Base-by-base conservation (phyloP, 2,113 vertebrate species). In the Poeciliopsis occidentalis region DNA sequence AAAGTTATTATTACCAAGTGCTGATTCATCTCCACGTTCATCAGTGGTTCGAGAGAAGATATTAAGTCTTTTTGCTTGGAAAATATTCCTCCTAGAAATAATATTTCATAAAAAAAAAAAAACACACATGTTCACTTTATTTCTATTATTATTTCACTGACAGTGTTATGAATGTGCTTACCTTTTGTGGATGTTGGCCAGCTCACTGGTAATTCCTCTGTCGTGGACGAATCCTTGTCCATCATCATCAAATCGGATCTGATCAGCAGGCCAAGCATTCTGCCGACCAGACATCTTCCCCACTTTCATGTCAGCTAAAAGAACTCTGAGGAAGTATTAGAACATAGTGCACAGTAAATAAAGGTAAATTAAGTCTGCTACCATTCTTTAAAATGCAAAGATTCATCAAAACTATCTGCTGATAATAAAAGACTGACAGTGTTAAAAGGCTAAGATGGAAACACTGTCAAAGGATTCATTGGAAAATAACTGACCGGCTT, bases 221-320 rank as follows among this genome's bases (percentile, higher is more conserved):
- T 39, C 81, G 8, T 24, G 31, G 4, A 22, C 90, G 79, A 75
- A 87, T 60, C 92, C 94, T 63, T 17, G 68, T 2, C 84, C 95
- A 63, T 97, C 95, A 0, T 96, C 96, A 57, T 97, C 96, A 86
- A 94, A 93, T 0, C 69, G 74, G 78, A 97, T 95, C 79, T 92
- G 94, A 90, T 83, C 73, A 0, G 89, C 67, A 2, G 92, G 13
- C 26, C 69, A 71, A 1, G 12, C 19, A 0, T 27, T 75, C 31
- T 77, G 64, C 69, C 89, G 88, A 10, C 30, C 72, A 4, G 84
- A 0, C 0, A 80, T 89, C 62, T 19, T 96, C 62, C 92, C 91
- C 47, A 98, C 80, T 71, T 95, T 95, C 97, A 98, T 98, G 85
- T 96, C 90, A 60, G 95, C 91, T 72, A 99, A 94, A 72, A 98